Evolutionary conservation across 2,888 invertebrate genomes (phyloP).

Genomic region (Venustoraphidia nigricollis): DNA sequence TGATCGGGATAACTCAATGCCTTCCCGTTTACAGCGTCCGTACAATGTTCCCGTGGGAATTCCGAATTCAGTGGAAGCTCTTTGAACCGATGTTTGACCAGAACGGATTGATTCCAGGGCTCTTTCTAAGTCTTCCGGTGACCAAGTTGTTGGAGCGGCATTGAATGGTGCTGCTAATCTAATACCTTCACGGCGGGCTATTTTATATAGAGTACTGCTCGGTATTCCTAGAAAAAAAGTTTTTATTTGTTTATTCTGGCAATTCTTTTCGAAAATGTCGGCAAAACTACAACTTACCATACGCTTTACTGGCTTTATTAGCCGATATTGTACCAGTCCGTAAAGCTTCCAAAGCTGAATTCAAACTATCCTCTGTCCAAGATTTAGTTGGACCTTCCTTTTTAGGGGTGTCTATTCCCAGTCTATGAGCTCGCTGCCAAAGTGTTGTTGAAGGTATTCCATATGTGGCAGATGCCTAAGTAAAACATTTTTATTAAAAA

Average conservation of each 20-base stretch:
- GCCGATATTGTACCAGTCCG: conserved; percentile 76
- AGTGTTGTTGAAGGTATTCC: conserved; percentile 83
- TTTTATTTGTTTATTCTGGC: neutral
- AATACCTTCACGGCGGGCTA: conserved; percentile 78
- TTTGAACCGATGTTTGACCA: conserved; percentile 70
- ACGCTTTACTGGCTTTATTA: conserved; percentile 83
- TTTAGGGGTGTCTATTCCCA: conserved; percentile 84
- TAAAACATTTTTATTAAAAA: conserved; percentile 1
- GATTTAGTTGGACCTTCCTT: conserved; percentile 76
- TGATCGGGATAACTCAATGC: conserved; percentile 74
- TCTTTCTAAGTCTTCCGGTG: conserved; percentile 66
- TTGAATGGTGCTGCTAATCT: conserved; percentile 80
- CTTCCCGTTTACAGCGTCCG: conserved; percentile 77
- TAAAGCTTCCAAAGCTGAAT: conserved; percentile 66
- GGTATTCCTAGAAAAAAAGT: conserved; percentile 48
- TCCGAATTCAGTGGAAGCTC: conserved; percentile 72
- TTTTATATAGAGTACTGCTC: conserved; percentile 82
- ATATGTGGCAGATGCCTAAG: conserved; percentile 60
- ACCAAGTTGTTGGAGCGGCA: conserved; percentile 80
- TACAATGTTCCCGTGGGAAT: conserved; percentile 82
- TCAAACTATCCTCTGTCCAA: conserved; percentile 74
- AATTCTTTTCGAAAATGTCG: too few relatives aligned
- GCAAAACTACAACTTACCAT: conserved; percentile 32
- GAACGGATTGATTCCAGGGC: conserved; percentile 69
- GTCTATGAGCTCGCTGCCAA: conserved; percentile 78